Evolutionary conservation across 2,797 vertebrate species (phyloP).

Genomic region (Glyptemys insculpta): DNA sequence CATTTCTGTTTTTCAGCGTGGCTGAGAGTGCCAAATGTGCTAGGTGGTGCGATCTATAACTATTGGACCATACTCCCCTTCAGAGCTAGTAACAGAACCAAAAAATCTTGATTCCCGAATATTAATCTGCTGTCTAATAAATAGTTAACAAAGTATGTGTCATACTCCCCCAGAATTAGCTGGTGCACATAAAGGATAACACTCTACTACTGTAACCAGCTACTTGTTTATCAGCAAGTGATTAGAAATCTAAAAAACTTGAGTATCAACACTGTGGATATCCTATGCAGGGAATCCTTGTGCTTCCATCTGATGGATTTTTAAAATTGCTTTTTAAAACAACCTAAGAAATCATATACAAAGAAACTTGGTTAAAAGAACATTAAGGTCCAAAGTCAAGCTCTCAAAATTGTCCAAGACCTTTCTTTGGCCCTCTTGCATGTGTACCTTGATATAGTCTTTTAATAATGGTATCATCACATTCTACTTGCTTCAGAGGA

Average conservation of each 20-base stretch:
- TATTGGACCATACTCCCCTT: too few relatives aligned
- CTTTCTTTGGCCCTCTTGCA: background rate
- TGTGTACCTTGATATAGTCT: background rate
- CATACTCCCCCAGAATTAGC: background rate
- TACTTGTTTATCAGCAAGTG: background rate
- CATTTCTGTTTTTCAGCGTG: too few relatives aligned
- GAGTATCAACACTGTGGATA: background rate
- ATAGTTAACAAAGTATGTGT: background rate
- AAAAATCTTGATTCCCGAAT: background rate
- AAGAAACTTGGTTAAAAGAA: background rate
- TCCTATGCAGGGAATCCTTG: background rate
- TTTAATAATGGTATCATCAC: background rate
- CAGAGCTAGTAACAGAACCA: background rate
- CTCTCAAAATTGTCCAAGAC: background rate
- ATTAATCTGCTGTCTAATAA: background rate
- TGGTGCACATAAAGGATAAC: background rate
- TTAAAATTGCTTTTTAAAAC: background rate
- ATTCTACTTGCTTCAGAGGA: background rate
- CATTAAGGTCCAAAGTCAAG: background rate
- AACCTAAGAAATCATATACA: background rate
- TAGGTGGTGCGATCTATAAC: too few relatives aligned
- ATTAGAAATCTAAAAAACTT: background rate
- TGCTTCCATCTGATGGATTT: background rate
- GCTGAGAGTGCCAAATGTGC: too few relatives aligned
- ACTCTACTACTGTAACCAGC: background rate